Evolutionary conservation across 2,888 invertebrate genomes (phyloP).

Genomic region (Philonicus albiceps): DNA sequence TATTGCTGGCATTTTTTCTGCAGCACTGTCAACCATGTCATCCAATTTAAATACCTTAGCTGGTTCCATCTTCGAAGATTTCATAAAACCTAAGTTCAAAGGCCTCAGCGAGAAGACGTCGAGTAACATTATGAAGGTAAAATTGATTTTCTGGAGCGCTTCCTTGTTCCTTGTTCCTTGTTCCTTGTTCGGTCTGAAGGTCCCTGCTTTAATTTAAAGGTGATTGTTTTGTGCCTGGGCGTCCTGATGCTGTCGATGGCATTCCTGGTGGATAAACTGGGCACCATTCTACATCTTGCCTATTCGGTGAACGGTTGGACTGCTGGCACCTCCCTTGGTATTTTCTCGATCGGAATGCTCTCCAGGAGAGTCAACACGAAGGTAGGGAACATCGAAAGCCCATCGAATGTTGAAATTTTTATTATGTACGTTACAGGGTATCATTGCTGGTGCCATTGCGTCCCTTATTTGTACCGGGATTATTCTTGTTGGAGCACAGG

Average conservation of each 20-base stretch:
- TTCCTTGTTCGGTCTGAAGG: slow-evolving; percentile 45
- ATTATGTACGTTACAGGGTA: neutral
- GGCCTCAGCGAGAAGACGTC: slow-evolving; percentile 55
- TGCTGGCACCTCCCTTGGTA: slow-evolving; percentile 73
- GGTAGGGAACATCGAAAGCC: neutral
- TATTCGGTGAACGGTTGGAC: slow-evolving; percentile 71
- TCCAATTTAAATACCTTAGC: slow-evolving; percentile 66
- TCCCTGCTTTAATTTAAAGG: slow-evolving; percentile 54
- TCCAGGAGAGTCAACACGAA: slow-evolving; percentile 64
- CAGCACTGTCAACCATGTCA: slow-evolving; percentile 63
- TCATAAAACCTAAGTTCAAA: slow-evolving; percentile 58
- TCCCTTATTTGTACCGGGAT: slow-evolving; percentile 66
- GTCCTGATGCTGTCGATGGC: slow-evolving; percentile 66
- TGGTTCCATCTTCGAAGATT: slow-evolving; percentile 65
- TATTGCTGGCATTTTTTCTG: slow-evolving; percentile 65
- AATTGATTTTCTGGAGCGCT: neutral
- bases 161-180: slow-evolving; percentile 46
- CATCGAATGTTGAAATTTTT: neutral
- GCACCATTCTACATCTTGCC: slow-evolving; percentile 72
- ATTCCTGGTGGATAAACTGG: slow-evolving; percentile 70
- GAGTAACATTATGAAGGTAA: slow-evolving; percentile 53
- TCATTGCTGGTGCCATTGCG: slow-evolving; percentile 65
- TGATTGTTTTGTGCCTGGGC: slow-evolving; percentile 66
- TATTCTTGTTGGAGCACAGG: slow-evolving; percentile 67
- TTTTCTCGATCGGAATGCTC: slow-evolving; percentile 74